A percentile compares a stretch with the other conserved stretches of the same genome.
Evolutionary conservation across 2,113 vertebrate genomes (phyloP).

Genomic region (Raja brachyura): DNA sequence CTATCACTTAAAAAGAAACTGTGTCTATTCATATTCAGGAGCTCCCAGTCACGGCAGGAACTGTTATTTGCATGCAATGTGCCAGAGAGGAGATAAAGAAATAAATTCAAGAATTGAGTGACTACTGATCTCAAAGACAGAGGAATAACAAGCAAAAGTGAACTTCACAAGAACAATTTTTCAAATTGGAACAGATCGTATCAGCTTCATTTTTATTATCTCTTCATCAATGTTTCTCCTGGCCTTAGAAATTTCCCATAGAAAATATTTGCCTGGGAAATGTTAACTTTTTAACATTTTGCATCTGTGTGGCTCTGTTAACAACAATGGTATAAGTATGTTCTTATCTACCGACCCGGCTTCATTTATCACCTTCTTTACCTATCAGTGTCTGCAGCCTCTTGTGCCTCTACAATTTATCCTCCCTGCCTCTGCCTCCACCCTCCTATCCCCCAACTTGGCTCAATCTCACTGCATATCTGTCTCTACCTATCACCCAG

Average conservation of each 20-base stretch:
- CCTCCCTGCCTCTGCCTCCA: no score
- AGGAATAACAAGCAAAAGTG: conserved; percentile 28
- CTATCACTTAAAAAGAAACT: conserved; percentile 6
- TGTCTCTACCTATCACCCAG: no score
- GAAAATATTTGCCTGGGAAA: neutral
- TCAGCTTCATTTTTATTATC: neutral
- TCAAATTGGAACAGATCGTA: neutral
- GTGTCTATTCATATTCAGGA: conserved; percentile 28
- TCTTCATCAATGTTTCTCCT: neutral
- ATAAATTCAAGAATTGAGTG: conserved; percentile 19
- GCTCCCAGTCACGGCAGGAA: neutral
- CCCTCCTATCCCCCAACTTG: no score
- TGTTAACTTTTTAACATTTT: neutral
- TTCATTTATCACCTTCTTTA: no score
- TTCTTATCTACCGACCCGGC: no score
- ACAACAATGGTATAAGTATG: neutral
- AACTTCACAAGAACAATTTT: neutral
- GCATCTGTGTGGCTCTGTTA: neutral
- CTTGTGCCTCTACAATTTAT: no score
- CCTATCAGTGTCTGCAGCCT: no score
- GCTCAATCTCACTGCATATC: no score
- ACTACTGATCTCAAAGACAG: conserved; percentile 2
- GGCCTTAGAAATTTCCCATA: neutral
- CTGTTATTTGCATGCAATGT: conserved; percentile 25
- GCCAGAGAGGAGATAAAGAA: conserved; percentile 15